A percentile compares a stretch with the other conserved stretches of the same genome.
Evolutionary conservation across 2,797 vertebrate species (phyloP).

Genomic region (Sitta carolinensis): DNA sequence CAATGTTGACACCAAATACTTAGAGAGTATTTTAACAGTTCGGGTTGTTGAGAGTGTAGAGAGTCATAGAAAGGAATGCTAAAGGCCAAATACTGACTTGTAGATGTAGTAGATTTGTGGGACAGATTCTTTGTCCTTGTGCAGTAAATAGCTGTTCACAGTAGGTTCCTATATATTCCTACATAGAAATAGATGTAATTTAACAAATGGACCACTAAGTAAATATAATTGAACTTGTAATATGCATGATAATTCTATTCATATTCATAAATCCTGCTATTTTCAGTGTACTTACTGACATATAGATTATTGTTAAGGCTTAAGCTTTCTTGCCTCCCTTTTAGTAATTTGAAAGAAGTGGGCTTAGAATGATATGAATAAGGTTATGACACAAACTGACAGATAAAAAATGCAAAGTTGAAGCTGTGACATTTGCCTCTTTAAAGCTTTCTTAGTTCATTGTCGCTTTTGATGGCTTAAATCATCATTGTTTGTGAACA

Average conservation of each 20-base stretch:
- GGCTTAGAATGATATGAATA: neutral
- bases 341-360: neutral
- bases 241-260: neutral
- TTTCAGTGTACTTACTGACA: neutral
- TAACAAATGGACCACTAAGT: neutral
- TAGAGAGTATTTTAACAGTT: neutral
- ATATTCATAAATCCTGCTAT: neutral
- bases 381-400: neutral
- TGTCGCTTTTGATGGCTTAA: neutral
- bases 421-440: neutral
- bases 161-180: neutral
- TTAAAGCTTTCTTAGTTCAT: neutral
- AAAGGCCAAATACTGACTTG: neutral
- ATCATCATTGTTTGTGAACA: neutral
- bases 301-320: neutral
- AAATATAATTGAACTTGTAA: neutral
- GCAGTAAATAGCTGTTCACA: neutral
- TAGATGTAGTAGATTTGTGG: neutral
- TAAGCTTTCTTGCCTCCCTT: neutral
- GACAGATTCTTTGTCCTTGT: neutral
- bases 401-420: neutral
- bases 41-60: neutral
- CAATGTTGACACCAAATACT: neutral
- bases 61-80: neutral
- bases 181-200: neutral